A percentile compares a stretch with the other conserved stretches of the same genome.
Evolutionary conservation across 2,888 invertebrate genomes (phyloP).

Genomic region (Amphiduros pacificus): DNA sequence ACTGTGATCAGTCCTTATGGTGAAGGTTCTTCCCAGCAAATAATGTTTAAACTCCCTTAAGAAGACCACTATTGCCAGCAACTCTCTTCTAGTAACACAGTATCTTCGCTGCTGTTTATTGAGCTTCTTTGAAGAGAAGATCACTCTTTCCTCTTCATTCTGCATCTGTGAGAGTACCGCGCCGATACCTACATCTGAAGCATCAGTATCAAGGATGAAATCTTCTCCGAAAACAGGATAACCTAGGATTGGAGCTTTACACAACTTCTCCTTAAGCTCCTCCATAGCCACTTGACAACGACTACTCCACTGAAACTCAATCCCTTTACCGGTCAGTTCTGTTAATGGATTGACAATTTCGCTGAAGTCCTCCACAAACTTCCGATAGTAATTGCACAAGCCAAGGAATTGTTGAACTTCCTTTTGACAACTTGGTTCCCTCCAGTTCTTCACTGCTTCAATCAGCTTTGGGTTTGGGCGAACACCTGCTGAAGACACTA

Average conservation of each 20-base stretch:
- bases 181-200: neutral
- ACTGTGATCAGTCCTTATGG: neutral
- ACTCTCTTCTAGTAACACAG: neutral
- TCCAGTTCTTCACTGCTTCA: neutral
- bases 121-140: neutral
- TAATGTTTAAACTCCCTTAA: neutral
- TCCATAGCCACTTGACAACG: neutral
- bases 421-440: neutral
- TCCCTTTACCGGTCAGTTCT: neutral
- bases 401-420: neutral
- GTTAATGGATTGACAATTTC: neutral
- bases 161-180: neutral
- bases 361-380: neutral
- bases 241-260: neutral
- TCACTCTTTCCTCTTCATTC: neutral
- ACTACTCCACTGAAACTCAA: neutral
- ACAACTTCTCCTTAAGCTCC: neutral
- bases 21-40: neutral
- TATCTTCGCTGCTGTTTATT: neutral
- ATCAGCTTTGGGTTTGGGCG: neutral
- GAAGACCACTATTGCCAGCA: neutral
- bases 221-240: neutral
- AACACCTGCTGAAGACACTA: neutral
- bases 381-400: neutral
- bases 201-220: neutral